These are phyloP conservation scores for Ptycholaimellus sp. DNA, from an alignment of 2,888 invertebrate genomes.

Conservation along the genomic window DNA sequence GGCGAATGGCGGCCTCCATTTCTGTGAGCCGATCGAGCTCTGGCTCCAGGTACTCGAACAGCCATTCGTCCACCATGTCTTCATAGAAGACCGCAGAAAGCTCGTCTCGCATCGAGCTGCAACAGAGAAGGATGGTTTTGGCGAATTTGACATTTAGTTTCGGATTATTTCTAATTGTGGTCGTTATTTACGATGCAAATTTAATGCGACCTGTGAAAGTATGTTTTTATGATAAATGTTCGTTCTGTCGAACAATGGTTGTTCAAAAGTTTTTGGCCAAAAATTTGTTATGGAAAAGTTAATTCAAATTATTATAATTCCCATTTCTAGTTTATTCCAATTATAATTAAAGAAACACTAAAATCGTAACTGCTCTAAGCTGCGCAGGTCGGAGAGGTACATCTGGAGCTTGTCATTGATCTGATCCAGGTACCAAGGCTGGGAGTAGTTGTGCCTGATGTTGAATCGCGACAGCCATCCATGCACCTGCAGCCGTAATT, in stretches of 20 bases:
- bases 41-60: slow-evolving; percentile 10
- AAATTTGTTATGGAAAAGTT: background rate
- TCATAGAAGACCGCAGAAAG: slow-evolving; percentile 12
- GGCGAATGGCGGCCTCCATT: background rate
- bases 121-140: background rate
- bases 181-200: no score
- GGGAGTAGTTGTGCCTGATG: slow-evolving; percentile 12
- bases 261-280: background rate
- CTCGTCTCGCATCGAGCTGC: slow-evolving; percentile 8
- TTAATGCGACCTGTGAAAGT: no score
- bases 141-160: background rate
- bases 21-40: slow-evolving; percentile 1
- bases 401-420: background rate
- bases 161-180: background rate
- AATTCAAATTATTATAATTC: background rate
- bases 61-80: slow-evolving; percentile 17
- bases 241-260: no score
- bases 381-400: background rate
- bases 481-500: slow-evolving; percentile 8
- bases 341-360: background rate
- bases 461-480: slow-evolving; percentile 17
- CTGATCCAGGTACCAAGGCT: slow-evolving; percentile 12
- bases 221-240: no score
- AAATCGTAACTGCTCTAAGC: background rate
- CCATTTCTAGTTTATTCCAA: background rate